These are phyloP conservation scores for Bovichtus variegatus DNA, from an alignment of 2,797 vertebrate species.

Conservation along the genomic window DNA sequence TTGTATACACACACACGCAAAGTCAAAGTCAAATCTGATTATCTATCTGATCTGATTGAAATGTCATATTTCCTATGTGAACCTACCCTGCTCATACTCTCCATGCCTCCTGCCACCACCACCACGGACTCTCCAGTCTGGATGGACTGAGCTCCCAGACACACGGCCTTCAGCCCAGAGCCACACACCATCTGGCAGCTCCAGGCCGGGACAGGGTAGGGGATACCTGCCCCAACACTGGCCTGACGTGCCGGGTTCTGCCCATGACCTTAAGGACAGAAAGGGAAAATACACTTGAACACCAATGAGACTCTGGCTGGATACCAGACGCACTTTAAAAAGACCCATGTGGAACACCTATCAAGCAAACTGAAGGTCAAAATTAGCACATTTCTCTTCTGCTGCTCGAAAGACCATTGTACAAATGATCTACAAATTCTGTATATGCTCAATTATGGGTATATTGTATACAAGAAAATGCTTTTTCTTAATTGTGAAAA, in stretches of 20 bases:
- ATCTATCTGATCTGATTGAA: neutral
- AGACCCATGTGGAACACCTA: neutral
- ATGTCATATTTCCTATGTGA: neutral
- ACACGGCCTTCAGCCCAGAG: constrained; percentile 95
- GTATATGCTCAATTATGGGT: neutral
- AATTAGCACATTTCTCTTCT: neutral
- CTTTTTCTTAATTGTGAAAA: no score
- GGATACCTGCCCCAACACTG: constrained; percentile 91
- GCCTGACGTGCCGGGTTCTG: constrained; percentile 95
- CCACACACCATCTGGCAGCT: constrained; percentile 98
- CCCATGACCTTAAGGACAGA: constrained; percentile 87
- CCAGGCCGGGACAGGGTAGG: constrained; percentile 93
- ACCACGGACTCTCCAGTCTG: constrained; percentile 87
- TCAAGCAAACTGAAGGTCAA: neutral
- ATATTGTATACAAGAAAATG: neutral
- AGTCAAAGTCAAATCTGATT: neutral
- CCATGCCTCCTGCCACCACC: constrained; percentile 98
- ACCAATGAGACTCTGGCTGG: neutral
- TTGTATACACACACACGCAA: neutral
- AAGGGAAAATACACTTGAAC: neutral
- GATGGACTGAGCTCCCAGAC: constrained; percentile 93
- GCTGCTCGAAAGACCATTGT: neutral
- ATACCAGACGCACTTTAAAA: no score
- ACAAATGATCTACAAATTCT: neutral
- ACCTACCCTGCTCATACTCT: constrained; percentile 96